These are phyloP conservation scores for Lucilia cuprina DNA, from an alignment of 1,140 invertebrate species.

Conservation along the genomic window DNA sequence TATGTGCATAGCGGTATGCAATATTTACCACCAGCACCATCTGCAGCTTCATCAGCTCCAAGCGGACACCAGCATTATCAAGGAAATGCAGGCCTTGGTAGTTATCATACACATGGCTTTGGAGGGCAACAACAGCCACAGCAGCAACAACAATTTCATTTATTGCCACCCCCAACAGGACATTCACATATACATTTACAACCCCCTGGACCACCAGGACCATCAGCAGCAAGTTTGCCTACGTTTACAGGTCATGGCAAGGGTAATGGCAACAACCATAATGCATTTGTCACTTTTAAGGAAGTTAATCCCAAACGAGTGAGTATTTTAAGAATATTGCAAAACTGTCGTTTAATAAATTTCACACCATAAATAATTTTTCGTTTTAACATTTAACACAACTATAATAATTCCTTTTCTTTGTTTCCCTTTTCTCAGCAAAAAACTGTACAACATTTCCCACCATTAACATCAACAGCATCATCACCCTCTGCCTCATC, in stretches of 20 bases:
- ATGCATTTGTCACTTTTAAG: constrained; percentile 7
- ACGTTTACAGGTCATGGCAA: neutral
- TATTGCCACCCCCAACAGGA: constrained; percentile 24
- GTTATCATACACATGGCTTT: constrained; percentile 49
- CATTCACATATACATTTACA: neutral
- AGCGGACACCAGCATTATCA: constrained; percentile 46
- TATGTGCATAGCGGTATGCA: constrained; percentile 47
- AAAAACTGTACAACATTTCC: constrained; percentile 60
- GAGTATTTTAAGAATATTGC: neutral
- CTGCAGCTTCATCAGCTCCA: constrained; percentile 38
- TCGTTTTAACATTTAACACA: neutral
- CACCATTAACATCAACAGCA: constrained; percentile 46
- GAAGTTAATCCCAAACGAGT: constrained; percentile 15
- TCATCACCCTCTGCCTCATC: neutral
- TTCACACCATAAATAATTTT: constrained; percentile 21
- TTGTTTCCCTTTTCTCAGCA: constrained; percentile 42
- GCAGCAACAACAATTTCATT: constrained; percentile 29
- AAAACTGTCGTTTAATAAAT: constrained; percentile 16
- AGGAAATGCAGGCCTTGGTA: constrained; percentile 48
- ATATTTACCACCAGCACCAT: constrained; percentile 41
- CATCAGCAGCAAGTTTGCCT: constrained; percentile 9
- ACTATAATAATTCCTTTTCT: neutral
- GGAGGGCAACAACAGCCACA: neutral
- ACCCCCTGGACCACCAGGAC: constrained; percentile 19
- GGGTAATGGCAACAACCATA: constrained; percentile 16